These are phyloP conservation scores for Melanotaenia trifasciata DNA, from an alignment of 2,797 vertebrate genomes.

Conservation along the genomic window DNA sequence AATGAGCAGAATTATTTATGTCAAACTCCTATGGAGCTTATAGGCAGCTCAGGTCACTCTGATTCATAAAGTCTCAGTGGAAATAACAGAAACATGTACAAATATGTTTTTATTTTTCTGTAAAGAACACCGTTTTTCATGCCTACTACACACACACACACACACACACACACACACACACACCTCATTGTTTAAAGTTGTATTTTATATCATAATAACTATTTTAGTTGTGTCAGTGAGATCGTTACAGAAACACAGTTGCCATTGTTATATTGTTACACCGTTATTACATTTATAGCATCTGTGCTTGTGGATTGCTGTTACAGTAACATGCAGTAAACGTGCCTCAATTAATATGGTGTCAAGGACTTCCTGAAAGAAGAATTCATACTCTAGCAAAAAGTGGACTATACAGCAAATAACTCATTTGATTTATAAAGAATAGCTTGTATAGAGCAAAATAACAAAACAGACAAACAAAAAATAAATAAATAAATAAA, in stretches of 20 bases:
- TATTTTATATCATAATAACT: background rate
- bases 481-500: too few relatives aligned
- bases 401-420: background rate
- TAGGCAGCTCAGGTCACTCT: constrained; percentile 45
- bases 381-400: constrained; percentile 10
- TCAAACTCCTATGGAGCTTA: constrained; percentile 45
- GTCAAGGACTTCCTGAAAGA: constrained; percentile 48
- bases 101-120: background rate
- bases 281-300: background rate
- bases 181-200: too few relatives aligned
- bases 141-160: too few relatives aligned
- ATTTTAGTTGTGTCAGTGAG: background rate
- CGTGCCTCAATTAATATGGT: constrained; percentile 53
- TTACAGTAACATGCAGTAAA: constrained; percentile 49
- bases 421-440: background rate
- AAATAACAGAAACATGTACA: constrained; percentile 2
- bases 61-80: constrained; percentile 26
- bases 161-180: too few relatives aligned
- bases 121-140: background rate
- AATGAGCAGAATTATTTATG: constrained; percentile 60
- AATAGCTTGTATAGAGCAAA: background rate
- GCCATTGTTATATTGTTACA: background rate
- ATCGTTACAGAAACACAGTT: background rate
- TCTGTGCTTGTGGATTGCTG: constrained; percentile 4
- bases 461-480: background rate